phyloP scores from a whole-genome alignment of 2,888 invertebrate genomes.

The Scaptomyza caliginosa region DNA sequence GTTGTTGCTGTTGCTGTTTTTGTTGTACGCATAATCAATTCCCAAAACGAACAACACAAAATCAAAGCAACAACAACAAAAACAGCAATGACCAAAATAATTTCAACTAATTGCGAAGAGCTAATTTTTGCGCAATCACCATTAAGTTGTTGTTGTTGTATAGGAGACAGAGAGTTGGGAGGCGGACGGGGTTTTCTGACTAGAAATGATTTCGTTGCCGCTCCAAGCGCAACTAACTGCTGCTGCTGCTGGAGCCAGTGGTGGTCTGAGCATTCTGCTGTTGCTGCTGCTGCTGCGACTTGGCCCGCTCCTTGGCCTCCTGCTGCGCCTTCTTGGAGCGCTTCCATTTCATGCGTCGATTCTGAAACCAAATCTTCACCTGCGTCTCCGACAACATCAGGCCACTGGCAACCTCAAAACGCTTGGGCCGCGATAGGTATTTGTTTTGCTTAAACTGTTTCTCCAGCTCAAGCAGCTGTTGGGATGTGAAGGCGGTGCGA shows the following conservation, averaged over 20 bases:
- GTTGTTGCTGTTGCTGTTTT: conserved; percentile 29
- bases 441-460: conserved; percentile 99
- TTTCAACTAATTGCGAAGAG: conserved; percentile 74
- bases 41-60: conserved; percentile 50
- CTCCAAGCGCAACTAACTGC: conserved; percentile 52
- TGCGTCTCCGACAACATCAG: conserved; percentile 98
- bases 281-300: conserved; percentile 76
- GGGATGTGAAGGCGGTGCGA: conserved; percentile 97
- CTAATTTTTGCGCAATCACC: conserved; percentile 65
- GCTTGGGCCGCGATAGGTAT: conserved; percentile 98
- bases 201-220: conserved; percentile 44
- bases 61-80: conserved; percentile 47
- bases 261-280: conserved; percentile 27
- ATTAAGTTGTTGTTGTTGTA: conserved; percentile 22
- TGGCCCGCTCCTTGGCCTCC: conserved; percentile 88
- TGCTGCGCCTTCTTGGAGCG: conserved; percentile 97
- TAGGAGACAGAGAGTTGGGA: conserved; percentile 9
- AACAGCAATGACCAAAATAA: conserved; percentile 48
- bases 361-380: conserved; percentile 99
- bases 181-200: conserved; percentile 66
- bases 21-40: conserved; percentile 41
- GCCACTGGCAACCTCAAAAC: conserved; percentile 99
- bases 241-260: conserved; percentile 13
- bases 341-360: conserved; percentile 99
- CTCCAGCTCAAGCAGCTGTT: conserved; percentile 98